A percentile compares a stretch with the other conserved stretches of the same genome.
Evolutionary conservation across 2,888 invertebrate genomes (phyloP).

Genomic region (Clostera curtula): DNA sequence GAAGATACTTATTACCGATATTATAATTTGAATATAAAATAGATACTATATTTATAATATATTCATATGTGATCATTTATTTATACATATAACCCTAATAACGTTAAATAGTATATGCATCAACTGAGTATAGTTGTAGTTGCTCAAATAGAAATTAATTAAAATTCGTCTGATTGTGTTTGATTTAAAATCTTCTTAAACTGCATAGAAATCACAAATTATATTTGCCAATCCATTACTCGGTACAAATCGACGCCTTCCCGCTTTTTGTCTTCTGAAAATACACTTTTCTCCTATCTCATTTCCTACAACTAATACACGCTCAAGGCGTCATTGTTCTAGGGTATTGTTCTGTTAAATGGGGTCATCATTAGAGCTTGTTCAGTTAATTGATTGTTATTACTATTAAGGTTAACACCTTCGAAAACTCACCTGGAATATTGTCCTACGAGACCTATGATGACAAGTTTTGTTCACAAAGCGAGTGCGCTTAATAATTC

Average conservation of each 20-base stretch:
- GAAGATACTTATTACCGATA: too few relatives aligned
- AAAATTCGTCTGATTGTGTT: too few relatives aligned
- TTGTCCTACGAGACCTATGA: constrained; percentile 9
- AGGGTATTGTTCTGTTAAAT: constrained; percentile 7
- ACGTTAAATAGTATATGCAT: too few relatives aligned
- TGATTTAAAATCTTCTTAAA: too few relatives aligned
- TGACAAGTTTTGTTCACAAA: constrained; percentile 18
- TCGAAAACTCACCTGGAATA: constrained; percentile 7
- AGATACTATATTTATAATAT: too few relatives aligned
- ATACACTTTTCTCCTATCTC: background rate
- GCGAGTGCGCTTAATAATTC: constrained; percentile 13
- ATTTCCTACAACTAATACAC: background rate
- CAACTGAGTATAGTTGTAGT: too few relatives aligned
- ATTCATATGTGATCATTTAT: too few relatives aligned
- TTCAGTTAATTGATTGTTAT: constrained; percentile 18
- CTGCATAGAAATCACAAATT: constrained; percentile 6
- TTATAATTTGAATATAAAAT: too few relatives aligned
- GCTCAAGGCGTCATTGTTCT: constrained; percentile 3
- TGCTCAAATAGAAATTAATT: too few relatives aligned
- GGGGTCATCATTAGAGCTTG: constrained; percentile 5
- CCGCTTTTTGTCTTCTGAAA: too few relatives aligned
- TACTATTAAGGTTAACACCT: constrained; percentile 13
- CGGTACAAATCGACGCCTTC: too few relatives aligned
- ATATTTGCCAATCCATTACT: constrained; percentile 4
- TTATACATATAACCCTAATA: too few relatives aligned